Conservation (phyloP, 2,113 vertebrate genomes). For the Phasianus colchicus region DNA sequence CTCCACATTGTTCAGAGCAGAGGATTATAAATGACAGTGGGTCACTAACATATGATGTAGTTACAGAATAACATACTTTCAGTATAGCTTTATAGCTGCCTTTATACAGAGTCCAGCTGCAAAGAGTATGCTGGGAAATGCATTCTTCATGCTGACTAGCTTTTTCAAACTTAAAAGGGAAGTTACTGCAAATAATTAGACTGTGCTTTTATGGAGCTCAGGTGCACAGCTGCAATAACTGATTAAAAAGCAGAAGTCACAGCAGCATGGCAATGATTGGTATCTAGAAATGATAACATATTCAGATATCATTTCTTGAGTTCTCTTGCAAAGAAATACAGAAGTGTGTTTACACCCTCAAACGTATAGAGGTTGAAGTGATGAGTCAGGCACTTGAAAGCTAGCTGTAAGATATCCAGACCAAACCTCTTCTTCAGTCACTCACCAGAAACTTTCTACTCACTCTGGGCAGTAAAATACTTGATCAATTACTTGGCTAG, state of each 20-base stretch:
- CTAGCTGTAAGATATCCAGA: accelerated
- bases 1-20: background rate
- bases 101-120: accelerated
- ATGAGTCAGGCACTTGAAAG: background rate
- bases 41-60: background rate
- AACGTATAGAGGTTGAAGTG: accelerated
- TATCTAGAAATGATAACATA: background rate
- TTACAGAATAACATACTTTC: background rate
- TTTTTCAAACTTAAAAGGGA: background rate
- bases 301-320: background rate
- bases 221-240: background rate
- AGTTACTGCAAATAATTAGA: background rate
- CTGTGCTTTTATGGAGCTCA: background rate
- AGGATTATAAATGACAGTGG: background rate
- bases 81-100: background rate
- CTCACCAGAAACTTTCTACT: background rate
- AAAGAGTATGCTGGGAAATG: accelerated
- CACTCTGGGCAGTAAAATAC: background rate
- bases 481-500: background rate
- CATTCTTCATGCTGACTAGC: accelerated
- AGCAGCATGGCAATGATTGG: background rate
- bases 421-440: background rate
- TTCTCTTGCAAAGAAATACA: background rate
- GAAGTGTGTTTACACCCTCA: background rate
- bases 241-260: background rate